A percentile compares a stretch with the other conserved stretches of the same genome.
Evolutionary conservation across 2,888 invertebrate genomes (phyloP).

Genomic region (Drosophila gaucha): DNA sequence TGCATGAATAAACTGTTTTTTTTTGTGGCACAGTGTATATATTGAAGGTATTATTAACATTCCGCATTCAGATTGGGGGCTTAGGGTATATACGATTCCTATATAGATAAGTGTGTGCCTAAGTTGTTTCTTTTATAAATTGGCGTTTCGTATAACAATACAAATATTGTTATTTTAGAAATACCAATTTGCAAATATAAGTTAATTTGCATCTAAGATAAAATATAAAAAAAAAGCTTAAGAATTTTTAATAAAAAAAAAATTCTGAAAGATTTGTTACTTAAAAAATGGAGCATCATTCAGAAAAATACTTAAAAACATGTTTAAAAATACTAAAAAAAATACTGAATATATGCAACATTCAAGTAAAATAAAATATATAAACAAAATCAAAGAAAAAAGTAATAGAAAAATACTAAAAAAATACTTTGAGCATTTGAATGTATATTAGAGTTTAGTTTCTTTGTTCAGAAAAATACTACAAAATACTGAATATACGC

Average conservation of each 20-base stretch:
- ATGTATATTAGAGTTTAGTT: too few relatives aligned
- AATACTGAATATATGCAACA: background rate
- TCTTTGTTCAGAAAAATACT: background rate
- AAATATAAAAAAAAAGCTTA: too few relatives aligned
- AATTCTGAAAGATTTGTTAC: too few relatives aligned
- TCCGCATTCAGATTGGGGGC: background rate
- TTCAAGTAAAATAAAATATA: background rate
- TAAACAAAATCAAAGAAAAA: background rate
- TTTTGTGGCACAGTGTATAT: constrained; percentile 26
- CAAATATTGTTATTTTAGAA: too few relatives aligned
- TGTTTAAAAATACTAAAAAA: too few relatives aligned
- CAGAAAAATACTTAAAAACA: background rate
- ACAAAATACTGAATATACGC: background rate
- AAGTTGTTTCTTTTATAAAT: background rate
- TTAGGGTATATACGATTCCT: background rate
- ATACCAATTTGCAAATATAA: too few relatives aligned
- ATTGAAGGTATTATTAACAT: background rate
- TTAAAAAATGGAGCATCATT: too few relatives aligned
- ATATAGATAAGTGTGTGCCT: background rate
- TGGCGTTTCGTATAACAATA: too few relatives aligned
- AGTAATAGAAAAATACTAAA: too few relatives aligned
- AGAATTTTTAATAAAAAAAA: too few relatives aligned
- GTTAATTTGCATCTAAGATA: too few relatives aligned
- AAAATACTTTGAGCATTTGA: too few relatives aligned
- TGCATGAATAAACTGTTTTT: constrained; percentile 26